Base-by-base conservation (phyloP, 2,888 invertebrate genomes). In the Ormyrus rosae region DNA sequence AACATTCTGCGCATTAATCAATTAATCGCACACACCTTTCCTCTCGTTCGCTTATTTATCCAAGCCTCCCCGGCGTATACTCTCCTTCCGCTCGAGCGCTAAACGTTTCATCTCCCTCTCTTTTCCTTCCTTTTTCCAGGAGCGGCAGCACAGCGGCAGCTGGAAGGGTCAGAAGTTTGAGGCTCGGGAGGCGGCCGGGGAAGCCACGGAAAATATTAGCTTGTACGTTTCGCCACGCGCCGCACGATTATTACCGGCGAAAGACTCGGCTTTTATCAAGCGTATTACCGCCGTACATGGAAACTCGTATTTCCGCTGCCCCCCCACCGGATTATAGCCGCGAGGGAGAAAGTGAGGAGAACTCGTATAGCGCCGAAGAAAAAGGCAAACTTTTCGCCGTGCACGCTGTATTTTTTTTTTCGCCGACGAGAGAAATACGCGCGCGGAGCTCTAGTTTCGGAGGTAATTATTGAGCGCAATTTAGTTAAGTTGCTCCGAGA, bases 401-500 rank as follows among this genome's bases (percentile, higher is more conserved):
- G 19, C 19, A 2, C 2, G 19, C 19, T 10, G 34, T 67, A 55
- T 72, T 72, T 72, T 72, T 19, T 19, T 19, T 2, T 19, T 19
- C 19, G 19, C 19, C 19, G 19, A 19, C 19, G 19, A 19, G 19
- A 19, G 19, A 19, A 19, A 19, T 19, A 19, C 19, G 19, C 19
- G 19, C 19, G 19, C 19, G 19, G 19, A 19, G 19, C 19, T 75
- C 60, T 45, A 45, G 46, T 56, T 46, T 45, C 67, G 48, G 45
- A 19, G 11, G 58, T 61, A 75, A 75, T 75, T 68, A 75, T 75
- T 46, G 60, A 68, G 60, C 53, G 53, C 60, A 68, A 75, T 75
- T 67, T 60, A 50, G 74, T 13, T 51, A 45, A 67, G 60, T 53
- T 34, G n/a, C 60, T 60, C 19, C 13, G 46, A 55, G 60, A 75